phyloP scores from a whole-genome alignment of 2,113 vertebrate genomes.

The Xiphophorus hellerii region DNA sequence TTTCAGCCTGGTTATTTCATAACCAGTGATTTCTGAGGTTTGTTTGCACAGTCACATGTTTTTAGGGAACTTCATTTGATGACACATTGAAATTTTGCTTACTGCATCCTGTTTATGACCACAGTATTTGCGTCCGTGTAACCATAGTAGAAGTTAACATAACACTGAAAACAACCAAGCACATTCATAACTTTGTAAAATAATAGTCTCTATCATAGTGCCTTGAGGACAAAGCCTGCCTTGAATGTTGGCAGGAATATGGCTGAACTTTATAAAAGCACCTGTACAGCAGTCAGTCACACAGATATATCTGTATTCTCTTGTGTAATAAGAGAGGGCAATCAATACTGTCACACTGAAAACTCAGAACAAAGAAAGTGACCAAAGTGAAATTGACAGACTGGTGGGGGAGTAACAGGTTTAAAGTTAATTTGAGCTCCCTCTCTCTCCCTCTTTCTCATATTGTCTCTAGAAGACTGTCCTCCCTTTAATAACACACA shows the following conservation, averaged over 20 bases:
- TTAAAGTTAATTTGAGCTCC: slow-evolving; percentile 70
- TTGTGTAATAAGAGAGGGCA: slow-evolving; percentile 64
- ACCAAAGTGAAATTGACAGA: slow-evolving; percentile 75
- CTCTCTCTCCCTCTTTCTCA: slow-evolving; percentile 57
- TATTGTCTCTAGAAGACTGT: slow-evolving; percentile 62
- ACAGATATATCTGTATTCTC: slow-evolving; percentile 61
- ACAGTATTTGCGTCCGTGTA: slow-evolving; percentile 25
- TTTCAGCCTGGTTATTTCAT: too few species aligned
- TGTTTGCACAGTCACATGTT: not conserved
- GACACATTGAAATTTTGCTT: slow-evolving; percentile 47
- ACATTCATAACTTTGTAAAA: not conserved
- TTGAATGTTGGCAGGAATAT: slow-evolving; percentile 27
- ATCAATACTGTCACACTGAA: slow-evolving; percentile 71
- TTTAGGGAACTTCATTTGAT: slow-evolving; percentile 70
- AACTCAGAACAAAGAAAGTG: slow-evolving; percentile 65
- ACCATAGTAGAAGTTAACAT: slow-evolving; percentile 12
- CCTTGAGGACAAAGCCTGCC: not conserved
- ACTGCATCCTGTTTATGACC: slow-evolving; percentile 42
- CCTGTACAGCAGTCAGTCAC: slow-evolving; percentile 34
- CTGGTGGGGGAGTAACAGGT: slow-evolving; percentile 72
- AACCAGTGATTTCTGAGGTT: too few species aligned
- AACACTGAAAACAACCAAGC: slow-evolving; percentile 12
- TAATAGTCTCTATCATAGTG: not conserved
- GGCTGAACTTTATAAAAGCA: slow-evolving; percentile 37
- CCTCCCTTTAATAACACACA: slow-evolving; percentile 31